These are phyloP conservation scores for Noctua pronuba DNA, from an alignment of 2,888 invertebrate species.

Conservation along the genomic window DNA sequence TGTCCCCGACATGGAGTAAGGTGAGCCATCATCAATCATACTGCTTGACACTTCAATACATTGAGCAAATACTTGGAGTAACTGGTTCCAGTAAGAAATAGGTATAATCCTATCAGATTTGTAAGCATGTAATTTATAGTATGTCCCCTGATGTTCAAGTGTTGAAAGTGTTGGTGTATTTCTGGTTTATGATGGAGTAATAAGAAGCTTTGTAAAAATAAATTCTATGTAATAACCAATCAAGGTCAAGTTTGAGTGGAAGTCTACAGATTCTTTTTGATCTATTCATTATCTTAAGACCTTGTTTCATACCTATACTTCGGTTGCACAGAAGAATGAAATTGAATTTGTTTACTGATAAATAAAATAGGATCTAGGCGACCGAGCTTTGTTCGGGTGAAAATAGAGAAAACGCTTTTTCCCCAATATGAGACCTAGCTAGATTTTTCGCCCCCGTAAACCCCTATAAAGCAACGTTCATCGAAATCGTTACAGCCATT, in stretches of 20 bases:
- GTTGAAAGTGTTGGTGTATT: slow-evolving; percentile 36
- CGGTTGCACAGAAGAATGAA: neutral
- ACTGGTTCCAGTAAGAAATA: slow-evolving; percentile 80
- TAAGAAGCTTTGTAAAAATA: neutral
- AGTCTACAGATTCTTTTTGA: neutral
- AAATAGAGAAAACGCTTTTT: too few species aligned
- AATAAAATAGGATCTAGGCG: neutral
- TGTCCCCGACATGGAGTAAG: slow-evolving; percentile 52
- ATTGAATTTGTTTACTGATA: neutral
- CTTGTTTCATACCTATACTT: neutral
- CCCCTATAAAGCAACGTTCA: too few species aligned
- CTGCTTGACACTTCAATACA: slow-evolving; percentile 81
- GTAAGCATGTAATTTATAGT: slow-evolving; percentile 79
- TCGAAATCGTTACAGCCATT: too few species aligned
- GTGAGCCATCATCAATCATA: slow-evolving; percentile 80
- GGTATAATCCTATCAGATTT: slow-evolving; percentile 81
- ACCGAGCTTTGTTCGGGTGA: too few species aligned
- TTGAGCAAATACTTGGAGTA: slow-evolving; percentile 81
- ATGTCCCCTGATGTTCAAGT: slow-evolving; percentile 17
- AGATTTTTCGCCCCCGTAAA: too few species aligned
- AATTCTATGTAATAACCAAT: neutral
- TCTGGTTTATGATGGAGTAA: neutral
- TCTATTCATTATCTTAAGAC: neutral
- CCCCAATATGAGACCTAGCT: too few species aligned
- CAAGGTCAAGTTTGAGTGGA: neutral